A percentile compares a stretch with the other conserved stretches of the same genome.
Conservation (phyloP, 1,140 invertebrate genomes). For the Pogonomyrmex barbatus region DNA sequence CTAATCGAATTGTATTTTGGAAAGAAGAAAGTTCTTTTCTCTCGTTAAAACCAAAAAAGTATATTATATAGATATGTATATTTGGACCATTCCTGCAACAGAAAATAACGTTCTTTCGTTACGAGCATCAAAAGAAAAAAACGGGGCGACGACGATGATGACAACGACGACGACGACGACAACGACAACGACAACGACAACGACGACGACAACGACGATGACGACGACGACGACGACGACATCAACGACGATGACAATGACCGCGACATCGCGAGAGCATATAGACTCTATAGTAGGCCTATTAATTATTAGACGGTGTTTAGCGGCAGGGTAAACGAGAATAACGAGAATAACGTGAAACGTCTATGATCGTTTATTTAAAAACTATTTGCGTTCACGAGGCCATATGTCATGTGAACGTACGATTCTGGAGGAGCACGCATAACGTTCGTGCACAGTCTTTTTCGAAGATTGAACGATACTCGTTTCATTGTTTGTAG, state of each 20-base stretch:
- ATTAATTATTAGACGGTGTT: slow-evolving; percentile 83
- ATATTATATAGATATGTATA: slow-evolving; percentile 87
- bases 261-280: slow-evolving; percentile 80
- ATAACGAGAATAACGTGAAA: slow-evolving; percentile 49
- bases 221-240: slow-evolving; percentile 38
- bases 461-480: slow-evolving; percentile 28
- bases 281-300: slow-evolving; percentile 84
- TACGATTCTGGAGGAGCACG: slow-evolving; percentile 21
- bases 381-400: slow-evolving; percentile 46
- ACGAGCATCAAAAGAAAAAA: slow-evolving; percentile 81
- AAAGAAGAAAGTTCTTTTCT: slow-evolving; percentile 86
- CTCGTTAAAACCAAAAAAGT: slow-evolving; percentile 86
- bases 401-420: slow-evolving; percentile 17
- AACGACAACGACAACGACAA: slow-evolving; percentile 63
- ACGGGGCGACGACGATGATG: slow-evolving; percentile 46
- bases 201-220: neutral
- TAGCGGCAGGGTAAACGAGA: slow-evolving; percentile 69
- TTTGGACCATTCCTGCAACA: slow-evolving; percentile 86
- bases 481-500: slow-evolving; percentile 44
- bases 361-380: slow-evolving; percentile 79
- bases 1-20: slow-evolving; percentile 85
- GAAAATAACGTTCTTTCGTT: slow-evolving; percentile 85
- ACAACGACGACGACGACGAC: slow-evolving; percentile 30
- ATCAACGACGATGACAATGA: too few species aligned
- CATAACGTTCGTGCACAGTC: slow-evolving; percentile 21